Percentiles rank a stretch among this genome's conserved stretches.
Evolutionary conservation across 2,888 invertebrate genomes (phyloP).

Genomic region (Augiades crinisus): DNA sequence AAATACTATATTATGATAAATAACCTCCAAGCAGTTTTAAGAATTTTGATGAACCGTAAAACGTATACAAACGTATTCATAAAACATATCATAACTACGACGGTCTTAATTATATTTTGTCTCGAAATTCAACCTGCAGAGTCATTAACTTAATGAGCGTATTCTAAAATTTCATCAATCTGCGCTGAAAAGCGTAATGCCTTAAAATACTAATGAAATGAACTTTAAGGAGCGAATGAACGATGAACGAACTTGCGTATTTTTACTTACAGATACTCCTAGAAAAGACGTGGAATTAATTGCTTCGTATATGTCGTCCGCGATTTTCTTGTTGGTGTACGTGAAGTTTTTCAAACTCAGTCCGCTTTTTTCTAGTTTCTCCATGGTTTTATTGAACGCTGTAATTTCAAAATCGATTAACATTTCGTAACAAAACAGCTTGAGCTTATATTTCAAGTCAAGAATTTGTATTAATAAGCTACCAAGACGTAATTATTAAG

Average conservation of each 20-base stretch:
- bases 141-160: constrained; percentile 34
- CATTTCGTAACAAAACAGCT: not conserved
- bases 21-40: constrained; percentile 9
- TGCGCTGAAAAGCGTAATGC: constrained; percentile 21
- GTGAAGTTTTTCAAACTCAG: constrained; percentile 96
- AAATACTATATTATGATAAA: not conserved
- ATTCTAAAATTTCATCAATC: constrained; percentile 26
- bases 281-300: constrained; percentile 99
- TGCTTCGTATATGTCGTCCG: constrained; percentile 97
- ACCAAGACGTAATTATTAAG: not conserved
- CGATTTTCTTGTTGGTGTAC: constrained; percentile 96
- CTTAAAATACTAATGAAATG: constrained; percentile 8
- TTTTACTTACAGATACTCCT: constrained; percentile 94
- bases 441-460: no score
- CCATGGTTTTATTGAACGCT: constrained; percentile 99
- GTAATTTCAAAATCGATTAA: constrained; percentile 39
- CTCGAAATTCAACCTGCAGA: constrained; percentile 31
- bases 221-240: not conserved
- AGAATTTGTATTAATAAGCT: not conserved
- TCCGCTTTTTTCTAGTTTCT: constrained; percentile 89
- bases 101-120: constrained; percentile 23
- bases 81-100: constrained; percentile 10
- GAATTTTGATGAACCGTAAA: constrained; percentile 15
- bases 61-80: constrained; percentile 4
- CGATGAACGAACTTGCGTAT: no score